Evolutionary conservation across 1,140 invertebrate genomes (phyloP), one percentile per base, ranked within the genome.

Genomic region (Drosophila nasuta): DNA sequence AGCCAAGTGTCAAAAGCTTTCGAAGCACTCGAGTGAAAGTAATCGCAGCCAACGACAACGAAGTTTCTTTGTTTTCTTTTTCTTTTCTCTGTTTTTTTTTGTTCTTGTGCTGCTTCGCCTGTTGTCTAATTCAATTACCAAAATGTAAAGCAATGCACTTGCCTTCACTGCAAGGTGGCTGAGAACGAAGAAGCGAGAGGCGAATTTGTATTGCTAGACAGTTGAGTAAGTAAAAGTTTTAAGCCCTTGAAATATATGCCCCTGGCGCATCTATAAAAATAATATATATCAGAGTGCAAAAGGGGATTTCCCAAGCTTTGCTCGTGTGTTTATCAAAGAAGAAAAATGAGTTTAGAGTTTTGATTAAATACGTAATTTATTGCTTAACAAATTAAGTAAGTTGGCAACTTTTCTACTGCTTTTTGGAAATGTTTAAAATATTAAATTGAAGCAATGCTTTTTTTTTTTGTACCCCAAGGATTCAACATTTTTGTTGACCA

Each of bases 21-120:
- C 64, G 52, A 73, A 38, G 78, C 85, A 76, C 81, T 89, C 81
- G 78, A 89, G 85, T 89, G 85, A 88, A 88, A 88, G 85, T 87
- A 87, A 87, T 87, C 85, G 68, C 74, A 20, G 20, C 59, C 49
- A 52, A 58, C 33, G 13, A 51, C 43, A 17, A 28, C 28, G 49
- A 72, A 66, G 20, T 72, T 74, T 56, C 65, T 69, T 74, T 66
- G 64, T 73, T 59, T 79, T 43, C 35, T 3, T 15, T 38, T 38
- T 33, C 20, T 20, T 33, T 33, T 33, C 5, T 7, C 15, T 6
- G 1, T 51, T 38, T 6, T 52, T 10, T 4, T 25, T 77, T 51
- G 51, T 59, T 64, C 65, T 70, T 67, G 7, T 41, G 38, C 38
- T 41, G 38, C 68, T 78, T 68, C 71, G 67, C 67, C 58, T 79